These are phyloP conservation scores for Amphiprion clarkii DNA, from an alignment of 2,797 vertebrate genomes.

Conservation along the genomic window DNA sequence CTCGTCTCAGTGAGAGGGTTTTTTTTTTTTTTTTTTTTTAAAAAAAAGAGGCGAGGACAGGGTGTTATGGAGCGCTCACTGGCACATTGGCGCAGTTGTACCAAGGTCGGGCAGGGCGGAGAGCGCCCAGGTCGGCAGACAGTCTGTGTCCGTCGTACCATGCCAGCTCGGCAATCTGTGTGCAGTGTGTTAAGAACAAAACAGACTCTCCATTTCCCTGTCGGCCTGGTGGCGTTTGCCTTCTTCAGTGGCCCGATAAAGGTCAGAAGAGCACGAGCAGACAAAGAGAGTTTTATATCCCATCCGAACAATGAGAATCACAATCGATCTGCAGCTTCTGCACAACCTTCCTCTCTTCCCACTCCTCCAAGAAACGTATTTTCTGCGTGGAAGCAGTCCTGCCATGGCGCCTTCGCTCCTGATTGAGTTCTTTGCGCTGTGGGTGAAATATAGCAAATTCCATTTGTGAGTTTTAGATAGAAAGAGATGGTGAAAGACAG, in stretches of 20 bases:
- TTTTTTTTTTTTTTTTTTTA: conserved; percentile 42
- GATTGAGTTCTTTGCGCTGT: conserved; percentile 54
- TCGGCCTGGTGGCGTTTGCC: conserved; percentile 46
- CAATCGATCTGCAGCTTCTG: conserved; percentile 59
- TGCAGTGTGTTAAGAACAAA: conserved; percentile 75
- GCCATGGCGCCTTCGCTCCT: conserved; percentile 15
- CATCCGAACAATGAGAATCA: conserved; percentile 57
- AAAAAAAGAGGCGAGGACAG: conserved; percentile 10
- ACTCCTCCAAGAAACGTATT: conserved; percentile 30
- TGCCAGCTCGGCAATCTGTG: conserved; percentile 75
- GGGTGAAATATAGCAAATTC: conserved; percentile 52
- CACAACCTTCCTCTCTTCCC: conserved; percentile 42
- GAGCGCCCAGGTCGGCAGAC: conserved; percentile 61
- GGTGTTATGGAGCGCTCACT: conserved; percentile 40
- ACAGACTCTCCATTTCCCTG: conserved; percentile 58
- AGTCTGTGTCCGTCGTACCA: conserved; percentile 60
- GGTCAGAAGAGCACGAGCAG: conserved; percentile 61
- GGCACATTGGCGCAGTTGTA: conserved; percentile 50
- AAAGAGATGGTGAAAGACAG: conserved; percentile 34
- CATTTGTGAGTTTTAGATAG: conserved; percentile 34
- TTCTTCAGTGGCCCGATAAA: conserved; percentile 60
- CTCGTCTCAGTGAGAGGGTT: conserved; percentile 40
- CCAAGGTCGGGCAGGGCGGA: conserved; percentile 75
- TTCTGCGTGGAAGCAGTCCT: conserved; percentile 27
- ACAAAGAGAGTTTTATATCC: conserved; percentile 66